Base-by-base conservation (phyloP, 2,888 invertebrate genomes). In the Oxystoma pomonae region DNA sequence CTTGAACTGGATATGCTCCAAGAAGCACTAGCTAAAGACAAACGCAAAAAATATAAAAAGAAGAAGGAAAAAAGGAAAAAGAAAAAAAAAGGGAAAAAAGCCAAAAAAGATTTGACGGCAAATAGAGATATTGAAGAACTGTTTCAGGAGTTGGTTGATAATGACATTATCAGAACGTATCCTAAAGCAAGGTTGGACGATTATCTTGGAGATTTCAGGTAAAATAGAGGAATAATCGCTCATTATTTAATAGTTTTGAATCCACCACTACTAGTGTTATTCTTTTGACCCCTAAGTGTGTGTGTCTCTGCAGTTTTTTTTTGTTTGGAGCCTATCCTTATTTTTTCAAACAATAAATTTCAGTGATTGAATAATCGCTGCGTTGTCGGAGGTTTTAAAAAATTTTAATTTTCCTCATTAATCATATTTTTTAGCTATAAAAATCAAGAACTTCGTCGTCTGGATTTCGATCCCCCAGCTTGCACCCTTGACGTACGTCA, bases 81-180 rank as follows among this genome's bases (percentile, higher is more conserved):
- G 49, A 71, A 69, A n/a, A 72, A 71, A 16, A 76, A 76, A 53
- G 74, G 72, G 16, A 68, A 72, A n/a, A 84, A 81, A 66, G 79
- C 79, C 60, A 86, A 85, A 63, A 90, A 89, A 74, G 87, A 90
- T 76, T 75, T 83, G 35, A 87, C 87, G 1, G 86, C 84, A 0
- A 85, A 88, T 75, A 75, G 87, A 65, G 78, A 82, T 0, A 82
- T 85, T 0, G 87, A 86, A 70, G 84, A 84, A n/a, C 81, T 92
- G 72, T 91, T 90, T 72, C 88, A 90, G 76, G 85, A 87, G 73
- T 81, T 94, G 63, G 87, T 88, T 2, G 84, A 86, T 71, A 83
- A 85, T 70, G 88, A 88, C 3, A 87, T 94, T 63, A 86, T 93
- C 58, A 83, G 79, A 69, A 82, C 85, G 59, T 88, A 88, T 75